phyloP scores from a whole-genome alignment of 2,113 vertebrate genomes.

The Coptodon rendalli region DNA sequence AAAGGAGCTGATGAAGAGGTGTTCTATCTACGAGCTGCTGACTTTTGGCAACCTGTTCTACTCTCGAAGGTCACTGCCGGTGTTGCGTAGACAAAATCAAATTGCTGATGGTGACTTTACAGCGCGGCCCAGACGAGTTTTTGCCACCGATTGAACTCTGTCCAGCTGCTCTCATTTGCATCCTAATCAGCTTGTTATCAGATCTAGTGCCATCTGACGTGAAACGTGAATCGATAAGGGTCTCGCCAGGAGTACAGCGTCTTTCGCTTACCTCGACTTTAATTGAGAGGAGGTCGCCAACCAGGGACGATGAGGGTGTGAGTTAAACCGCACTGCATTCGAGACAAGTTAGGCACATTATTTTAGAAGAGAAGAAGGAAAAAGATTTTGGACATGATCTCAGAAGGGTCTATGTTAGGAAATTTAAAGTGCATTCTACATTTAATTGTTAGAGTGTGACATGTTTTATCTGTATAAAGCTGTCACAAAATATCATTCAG shows the following conservation, averaged over 20 bases:
- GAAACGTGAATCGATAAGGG: slow-evolving; percentile 18
- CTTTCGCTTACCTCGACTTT: background rate
- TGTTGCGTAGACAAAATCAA: slow-evolving; percentile 44
- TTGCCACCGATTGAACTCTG: background rate
- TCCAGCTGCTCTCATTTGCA: background rate
- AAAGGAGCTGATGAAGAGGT: slow-evolving; percentile 50
- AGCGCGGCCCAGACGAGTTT: background rate
- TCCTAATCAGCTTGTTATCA: slow-evolving; percentile 21
- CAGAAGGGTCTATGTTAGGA: background rate
- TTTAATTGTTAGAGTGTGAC: background rate
- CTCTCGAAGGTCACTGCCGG: slow-evolving; percentile 46
- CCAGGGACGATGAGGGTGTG: accelerated
- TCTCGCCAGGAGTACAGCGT: background rate
- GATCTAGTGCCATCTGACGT: background rate
- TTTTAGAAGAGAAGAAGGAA: background rate
- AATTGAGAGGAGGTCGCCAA: background rate
- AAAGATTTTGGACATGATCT: background rate
- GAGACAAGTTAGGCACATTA: background rate
- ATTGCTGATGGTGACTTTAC: slow-evolving; percentile 48
- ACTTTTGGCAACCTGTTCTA: slow-evolving; percentile 46
- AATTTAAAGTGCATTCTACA: background rate
- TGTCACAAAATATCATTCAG: background rate
- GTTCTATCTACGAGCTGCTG: slow-evolving; percentile 42
- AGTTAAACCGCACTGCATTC: background rate
- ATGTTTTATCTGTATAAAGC: accelerated